A percentile compares a stretch with the other conserved stretches of the same genome.
Conservation (phyloP, 2,888 invertebrate species). For the Patella depressa region DNA sequence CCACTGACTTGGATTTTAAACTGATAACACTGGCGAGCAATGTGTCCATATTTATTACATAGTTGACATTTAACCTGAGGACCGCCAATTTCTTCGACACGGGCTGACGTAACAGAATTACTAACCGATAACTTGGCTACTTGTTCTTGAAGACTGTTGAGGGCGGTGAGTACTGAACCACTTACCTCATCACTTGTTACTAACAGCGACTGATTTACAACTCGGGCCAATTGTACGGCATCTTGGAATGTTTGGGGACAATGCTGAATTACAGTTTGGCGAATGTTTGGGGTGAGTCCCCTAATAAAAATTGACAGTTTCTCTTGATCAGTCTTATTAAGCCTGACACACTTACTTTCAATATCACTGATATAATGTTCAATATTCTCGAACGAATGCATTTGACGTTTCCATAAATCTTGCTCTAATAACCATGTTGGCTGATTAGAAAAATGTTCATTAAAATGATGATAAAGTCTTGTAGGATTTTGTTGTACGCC, state of each 20-base stretch:
- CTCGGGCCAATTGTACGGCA: neutral
- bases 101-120: too few relatives aligned
- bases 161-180: too few relatives aligned
- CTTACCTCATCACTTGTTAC: neutral
- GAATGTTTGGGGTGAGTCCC: neutral
- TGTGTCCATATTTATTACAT: neutral
- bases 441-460: neutral
- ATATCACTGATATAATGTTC: constrained; percentile 11
- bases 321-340: constrained; percentile 4
- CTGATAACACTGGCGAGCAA: neutral
- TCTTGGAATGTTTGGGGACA: neutral
- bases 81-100: too few relatives aligned
- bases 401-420: neutral
- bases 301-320: neutral
- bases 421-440: constrained; percentile 2
- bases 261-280: constrained; percentile 9
- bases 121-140: neutral
- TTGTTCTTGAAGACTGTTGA: neutral
- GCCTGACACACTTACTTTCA: constrained; percentile 7
- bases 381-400: neutral
- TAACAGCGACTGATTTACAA: neutral
- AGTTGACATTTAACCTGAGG: neutral
- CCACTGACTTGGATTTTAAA: neutral
- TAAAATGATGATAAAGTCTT: constrained; percentile 1
- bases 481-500: neutral